Conservation (phyloP, 2,113 vertebrate species). For the Orthochromis indermauri region DNA sequence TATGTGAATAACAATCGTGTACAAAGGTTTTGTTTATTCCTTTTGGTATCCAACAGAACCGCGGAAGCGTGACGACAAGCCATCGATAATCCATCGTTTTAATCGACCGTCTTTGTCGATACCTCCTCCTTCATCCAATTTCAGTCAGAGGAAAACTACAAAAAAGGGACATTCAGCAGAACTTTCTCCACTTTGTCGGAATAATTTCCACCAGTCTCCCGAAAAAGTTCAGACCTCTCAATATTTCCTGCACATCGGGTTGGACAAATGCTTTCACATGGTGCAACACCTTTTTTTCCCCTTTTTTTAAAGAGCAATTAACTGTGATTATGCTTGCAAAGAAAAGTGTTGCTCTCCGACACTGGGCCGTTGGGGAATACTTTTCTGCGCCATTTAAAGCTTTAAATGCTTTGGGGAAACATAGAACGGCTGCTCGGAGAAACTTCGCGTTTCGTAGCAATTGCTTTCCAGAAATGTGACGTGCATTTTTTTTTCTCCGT, state of each 20-base stretch:
- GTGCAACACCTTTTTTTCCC: constrained; percentile 50
- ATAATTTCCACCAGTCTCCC: constrained; percentile 3
- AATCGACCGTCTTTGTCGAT: constrained; percentile 35
- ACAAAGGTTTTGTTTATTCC: constrained; percentile 40
- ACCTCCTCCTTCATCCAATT: neutral
- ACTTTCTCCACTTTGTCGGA: neutral
- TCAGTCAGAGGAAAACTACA: neutral
- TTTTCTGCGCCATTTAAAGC: constrained; percentile 71
- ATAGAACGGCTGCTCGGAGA: constrained; percentile 26
- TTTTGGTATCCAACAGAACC: neutral
- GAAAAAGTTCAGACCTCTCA: constrained; percentile 13
- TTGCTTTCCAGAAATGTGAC: constrained; percentile 45
- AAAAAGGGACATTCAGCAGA: neutral
- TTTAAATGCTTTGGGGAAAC: constrained; percentile 59
- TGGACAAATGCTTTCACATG: constrained; percentile 56
- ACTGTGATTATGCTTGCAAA: constrained; percentile 64
- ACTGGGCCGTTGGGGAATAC: constrained; percentile 58
- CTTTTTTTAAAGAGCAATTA: constrained; percentile 57
- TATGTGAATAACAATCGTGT: neutral
- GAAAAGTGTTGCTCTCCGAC: constrained; percentile 54
- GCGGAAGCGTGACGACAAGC: constrained; percentile 1
- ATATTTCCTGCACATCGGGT: constrained; percentile 40
- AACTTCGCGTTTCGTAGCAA: constrained; percentile 17
- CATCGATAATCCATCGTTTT: constrained; percentile 37
- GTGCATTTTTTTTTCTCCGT: neutral